A percentile compares a stretch with the other conserved stretches of the same genome.
phyloP scores from a whole-genome alignment of 2,797 vertebrate genomes.

The Sardinella longiceps region DNA sequence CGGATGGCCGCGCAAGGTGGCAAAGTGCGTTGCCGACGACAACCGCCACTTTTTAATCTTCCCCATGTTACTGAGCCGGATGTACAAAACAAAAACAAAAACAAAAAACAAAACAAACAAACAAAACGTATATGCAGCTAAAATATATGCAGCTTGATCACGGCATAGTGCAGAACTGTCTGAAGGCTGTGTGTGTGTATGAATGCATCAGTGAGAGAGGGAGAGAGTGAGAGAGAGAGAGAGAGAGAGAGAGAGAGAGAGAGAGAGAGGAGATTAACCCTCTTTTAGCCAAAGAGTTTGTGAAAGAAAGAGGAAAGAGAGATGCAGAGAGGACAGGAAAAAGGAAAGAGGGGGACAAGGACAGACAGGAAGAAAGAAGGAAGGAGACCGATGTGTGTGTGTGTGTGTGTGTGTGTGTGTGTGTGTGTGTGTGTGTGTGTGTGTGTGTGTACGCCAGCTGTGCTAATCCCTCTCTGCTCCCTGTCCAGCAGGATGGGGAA shows the following conservation, averaged over 20 bases:
- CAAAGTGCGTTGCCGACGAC: slow-evolving; percentile 51
- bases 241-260: background rate
- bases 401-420: no score
- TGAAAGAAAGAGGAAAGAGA: background rate
- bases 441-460: background rate
- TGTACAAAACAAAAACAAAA: background rate
- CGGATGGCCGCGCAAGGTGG: slow-evolving; percentile 53
- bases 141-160: background rate
- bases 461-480: slow-evolving; percentile 26
- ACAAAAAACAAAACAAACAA: background rate
- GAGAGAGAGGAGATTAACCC: slow-evolving; percentile 43
- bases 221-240: background rate
- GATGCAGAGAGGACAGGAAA: no score
- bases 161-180: background rate
- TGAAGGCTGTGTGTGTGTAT: background rate
- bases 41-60: slow-evolving; percentile 60
- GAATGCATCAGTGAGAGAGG: background rate
- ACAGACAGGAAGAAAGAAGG: no score
- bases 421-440: no score
- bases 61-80: slow-evolving; percentile 54
- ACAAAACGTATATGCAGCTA: background rate
- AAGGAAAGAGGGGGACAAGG: no score
- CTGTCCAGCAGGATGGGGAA: slow-evolving; percentile 41
- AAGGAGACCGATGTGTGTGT: background rate
- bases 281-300: slow-evolving; percentile 21